Conservation (phyloP, 2,888 invertebrate species). For the Drosophila lacicola region DNA sequence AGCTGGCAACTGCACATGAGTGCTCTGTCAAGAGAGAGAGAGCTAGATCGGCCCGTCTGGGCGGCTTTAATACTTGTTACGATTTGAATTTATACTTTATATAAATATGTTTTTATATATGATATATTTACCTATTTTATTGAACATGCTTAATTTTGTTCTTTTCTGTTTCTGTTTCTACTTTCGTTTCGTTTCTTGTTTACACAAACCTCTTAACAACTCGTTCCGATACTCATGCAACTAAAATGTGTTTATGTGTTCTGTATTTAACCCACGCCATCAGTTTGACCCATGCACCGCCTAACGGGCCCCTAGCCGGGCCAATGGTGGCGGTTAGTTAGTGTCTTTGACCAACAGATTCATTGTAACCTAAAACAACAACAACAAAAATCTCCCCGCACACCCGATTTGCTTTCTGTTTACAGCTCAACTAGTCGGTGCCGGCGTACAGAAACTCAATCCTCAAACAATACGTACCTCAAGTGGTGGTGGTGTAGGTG, state of each 20-base stretch:
- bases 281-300: slow-evolving; percentile 44
- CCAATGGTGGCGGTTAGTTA: slow-evolving; percentile 34
- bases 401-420: slow-evolving; percentile 80
- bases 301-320: slow-evolving; percentile 20
- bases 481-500: slow-evolving; percentile 71
- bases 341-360: slow-evolving; percentile 51
- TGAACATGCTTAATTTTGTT: slow-evolving; percentile 77
- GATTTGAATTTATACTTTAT: slow-evolving; percentile 20
- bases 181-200: slow-evolving; percentile 67
- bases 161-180: slow-evolving; percentile 74
- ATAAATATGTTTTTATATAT: slow-evolving; percentile 39
- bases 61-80: slow-evolving; percentile 8
- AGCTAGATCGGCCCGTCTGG: background rate
- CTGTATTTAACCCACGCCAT: slow-evolving; percentile 66
- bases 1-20: slow-evolving; percentile 6
- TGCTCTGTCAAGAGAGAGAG: background rate
- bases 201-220: slow-evolving; percentile 67
- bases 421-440: slow-evolving; percentile 87
- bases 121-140: slow-evolving; percentile 52
- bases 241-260: slow-evolving; percentile 53
- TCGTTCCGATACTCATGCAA: slow-evolving; percentile 69
- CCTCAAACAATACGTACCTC: slow-evolving; percentile 84
- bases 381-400: slow-evolving; percentile 74
- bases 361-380: slow-evolving; percentile 78
- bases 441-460: slow-evolving; percentile 88